Conservation (phyloP, 2,113 vertebrate genomes). For the Calidris pugnax region DNA sequence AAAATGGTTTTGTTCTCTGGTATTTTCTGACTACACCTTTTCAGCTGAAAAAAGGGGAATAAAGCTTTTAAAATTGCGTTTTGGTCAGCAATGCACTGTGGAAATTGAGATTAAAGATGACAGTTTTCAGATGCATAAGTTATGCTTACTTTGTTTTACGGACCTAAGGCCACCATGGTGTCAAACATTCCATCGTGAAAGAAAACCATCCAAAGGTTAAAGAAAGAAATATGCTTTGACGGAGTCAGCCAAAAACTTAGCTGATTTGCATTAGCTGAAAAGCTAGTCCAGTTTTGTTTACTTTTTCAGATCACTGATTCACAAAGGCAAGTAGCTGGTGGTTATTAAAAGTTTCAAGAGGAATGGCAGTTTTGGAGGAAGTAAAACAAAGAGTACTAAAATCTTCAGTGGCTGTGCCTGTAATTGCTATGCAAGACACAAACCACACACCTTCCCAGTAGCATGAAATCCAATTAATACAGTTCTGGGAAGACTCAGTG, state of each 20-base stretch:
- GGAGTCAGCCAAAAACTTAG: background rate
- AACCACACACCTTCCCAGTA: background rate
- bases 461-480: slow-evolving; percentile 40
- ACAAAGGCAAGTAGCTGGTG: background rate
- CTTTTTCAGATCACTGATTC: background rate
- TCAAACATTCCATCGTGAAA: background rate
- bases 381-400: background rate
- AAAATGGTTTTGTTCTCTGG: slow-evolving; percentile 54
- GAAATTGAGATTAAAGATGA: slow-evolving; percentile 62
- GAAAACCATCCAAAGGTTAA: slow-evolving; percentile 30
- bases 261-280: slow-evolving; percentile 7
- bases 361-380: background rate
- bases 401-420: background rate
- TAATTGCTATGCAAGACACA: slow-evolving; percentile 40
- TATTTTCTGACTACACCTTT: slow-evolving; percentile 45
- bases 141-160: slow-evolving; percentile 42
- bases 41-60: background rate
- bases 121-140: slow-evolving; percentile 47
- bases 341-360: slow-evolving; percentile 18
- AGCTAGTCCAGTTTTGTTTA: slow-evolving; percentile 25
- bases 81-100: slow-evolving; percentile 34
- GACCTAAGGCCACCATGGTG: background rate
- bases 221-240: background rate
- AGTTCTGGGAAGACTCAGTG: slow-evolving; percentile 12
- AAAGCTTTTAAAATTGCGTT: slow-evolving; percentile 58